Evolutionary conservation across 2,888 invertebrate genomes (phyloP), one percentile per base, ranked within the genome.

Genomic region (Pycnomerus fuliginosus): DNA sequence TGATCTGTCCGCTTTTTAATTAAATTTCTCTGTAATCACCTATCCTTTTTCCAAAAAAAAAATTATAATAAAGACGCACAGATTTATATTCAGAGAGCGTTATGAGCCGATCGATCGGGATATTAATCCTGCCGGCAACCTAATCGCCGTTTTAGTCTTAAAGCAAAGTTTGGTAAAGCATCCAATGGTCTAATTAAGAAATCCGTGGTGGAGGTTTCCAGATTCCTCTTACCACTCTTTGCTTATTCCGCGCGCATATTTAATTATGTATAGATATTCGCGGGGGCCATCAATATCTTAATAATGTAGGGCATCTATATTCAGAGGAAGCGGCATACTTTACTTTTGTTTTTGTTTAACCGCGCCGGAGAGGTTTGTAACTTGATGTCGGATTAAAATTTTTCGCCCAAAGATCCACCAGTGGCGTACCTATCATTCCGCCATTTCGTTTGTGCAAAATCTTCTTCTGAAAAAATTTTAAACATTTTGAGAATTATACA

Each of bases 221-320:
- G 37, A 42, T 42, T 40, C 41, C 36, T 41, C 32, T 35, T 34
- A 36, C 39, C 34, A 36, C 38, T 50, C 44, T 44, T 51, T 52
- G 33, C 34, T 39, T 46, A 54, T 54, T 54, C 54, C 42, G 41
- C 30, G 34, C 50, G 52, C 54, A 50, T 50, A 54, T 52, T 52
- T 48, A 54, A 54, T 52, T 48, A 54, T 52, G 49, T 48, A 53
- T 43, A 48, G 44, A 49, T 50, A 50, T 53, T 53, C 53, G 30
- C 41, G 24, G 37, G n/a, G 44, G 44, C 49, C 54, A 48, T 52
- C 54, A 46, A 50, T 52, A 48, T 50, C 52, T 54, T 47, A 50
- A 49, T 50, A 50, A 52, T 48, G 44, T 38, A 44, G 40, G 32
- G 40, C 48, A 48, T 49, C 49, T 45, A 42, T 49, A 49, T 49